A percentile compares a stretch with the other conserved stretches of the same genome.
These are phyloP conservation scores for Halocaridina rubra DNA, from an alignment of 2,888 invertebrate species.

Conservation along the genomic window DNA sequence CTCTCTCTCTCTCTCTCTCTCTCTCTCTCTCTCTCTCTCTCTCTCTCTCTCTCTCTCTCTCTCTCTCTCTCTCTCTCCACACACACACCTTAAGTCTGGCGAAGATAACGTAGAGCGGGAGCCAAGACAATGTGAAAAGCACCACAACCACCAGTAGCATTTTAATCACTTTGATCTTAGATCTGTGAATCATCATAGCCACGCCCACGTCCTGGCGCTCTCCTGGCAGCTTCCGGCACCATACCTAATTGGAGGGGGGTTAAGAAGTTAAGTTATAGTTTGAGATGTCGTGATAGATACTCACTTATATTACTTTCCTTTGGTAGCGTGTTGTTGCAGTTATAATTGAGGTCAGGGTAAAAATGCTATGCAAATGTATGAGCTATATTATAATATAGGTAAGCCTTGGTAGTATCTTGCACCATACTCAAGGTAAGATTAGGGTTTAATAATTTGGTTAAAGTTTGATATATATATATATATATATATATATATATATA, in stretches of 20 bases:
- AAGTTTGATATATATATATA: too few relatives aligned
- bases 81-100: slow-evolving; percentile 48
- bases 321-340: too few relatives aligned
- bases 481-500: too few relatives aligned
- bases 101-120: slow-evolving; percentile 88
- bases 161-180: slow-evolving; percentile 93
- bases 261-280: too few relatives aligned
- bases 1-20: neutral
- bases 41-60: slow-evolving; percentile 4
- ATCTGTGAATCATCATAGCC: slow-evolving; percentile 92
- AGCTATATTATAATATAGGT: too few relatives aligned
- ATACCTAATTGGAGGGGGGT: slow-evolving; percentile 11
- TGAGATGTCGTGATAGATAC: too few relatives aligned
- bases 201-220: slow-evolving; percentile 91
- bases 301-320: too few relatives aligned
- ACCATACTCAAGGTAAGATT: too few relatives aligned
- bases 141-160: slow-evolving; percentile 94
- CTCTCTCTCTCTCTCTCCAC: neutral
- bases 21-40: slow-evolving; percentile 11
- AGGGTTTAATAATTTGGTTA: too few relatives aligned
- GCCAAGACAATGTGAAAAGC: slow-evolving; percentile 92
- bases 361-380: too few relatives aligned
- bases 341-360: too few relatives aligned
- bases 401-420: too few relatives aligned
- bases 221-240: slow-evolving; percentile 83